These are phyloP conservation scores for Vanessa tameamea DNA, from an alignment of 1,140 invertebrate species.

Conservation along the genomic window DNA sequence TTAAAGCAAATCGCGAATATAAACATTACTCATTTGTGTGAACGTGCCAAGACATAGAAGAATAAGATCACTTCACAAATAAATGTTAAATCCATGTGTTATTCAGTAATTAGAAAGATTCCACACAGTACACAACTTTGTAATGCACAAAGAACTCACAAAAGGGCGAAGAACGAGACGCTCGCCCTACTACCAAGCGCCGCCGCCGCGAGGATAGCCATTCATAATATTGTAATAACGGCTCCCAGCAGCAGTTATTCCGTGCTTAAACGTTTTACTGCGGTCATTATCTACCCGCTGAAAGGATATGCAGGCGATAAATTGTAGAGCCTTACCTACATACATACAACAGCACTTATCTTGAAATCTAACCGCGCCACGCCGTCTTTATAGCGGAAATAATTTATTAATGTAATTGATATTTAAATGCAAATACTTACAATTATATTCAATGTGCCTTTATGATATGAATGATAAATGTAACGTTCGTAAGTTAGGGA, in stretches of 20 bases:
- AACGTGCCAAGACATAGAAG: background rate
- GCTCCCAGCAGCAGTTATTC: slow-evolving; percentile 77
- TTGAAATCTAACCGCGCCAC: slow-evolving; percentile 60
- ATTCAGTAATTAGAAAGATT: slow-evolving; percentile 38
- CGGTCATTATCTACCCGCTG: slow-evolving; percentile 80
- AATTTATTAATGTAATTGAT: slow-evolving; percentile 52
- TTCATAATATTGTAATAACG: slow-evolving; percentile 81
- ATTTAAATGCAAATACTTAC: slow-evolving; percentile 43
- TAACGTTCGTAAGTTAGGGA: background rate
- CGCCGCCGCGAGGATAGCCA: slow-evolving; percentile 65
- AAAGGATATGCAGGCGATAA: slow-evolving; percentile 80
- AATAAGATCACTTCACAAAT: background rate
- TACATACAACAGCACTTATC: slow-evolving; percentile 67
- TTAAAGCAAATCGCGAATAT: too few relatives aligned
- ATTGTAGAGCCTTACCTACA: slow-evolving; percentile 70
- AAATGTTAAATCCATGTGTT: slow-evolving; percentile 15
- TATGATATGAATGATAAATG: background rate
- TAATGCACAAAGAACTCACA: slow-evolving; percentile 48
- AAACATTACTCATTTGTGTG: too few relatives aligned
- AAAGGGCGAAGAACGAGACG: slow-evolving; percentile 47
- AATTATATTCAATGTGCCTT: slow-evolving; percentile 12
- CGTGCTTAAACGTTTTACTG: slow-evolving; percentile 81
- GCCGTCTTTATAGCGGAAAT: slow-evolving; percentile 59
- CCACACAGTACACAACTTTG: slow-evolving; percentile 18
- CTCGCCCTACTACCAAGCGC: slow-evolving; percentile 16